Conservation (phyloP, 2,797 vertebrate species). For the Pangasius krempfi region DNA sequence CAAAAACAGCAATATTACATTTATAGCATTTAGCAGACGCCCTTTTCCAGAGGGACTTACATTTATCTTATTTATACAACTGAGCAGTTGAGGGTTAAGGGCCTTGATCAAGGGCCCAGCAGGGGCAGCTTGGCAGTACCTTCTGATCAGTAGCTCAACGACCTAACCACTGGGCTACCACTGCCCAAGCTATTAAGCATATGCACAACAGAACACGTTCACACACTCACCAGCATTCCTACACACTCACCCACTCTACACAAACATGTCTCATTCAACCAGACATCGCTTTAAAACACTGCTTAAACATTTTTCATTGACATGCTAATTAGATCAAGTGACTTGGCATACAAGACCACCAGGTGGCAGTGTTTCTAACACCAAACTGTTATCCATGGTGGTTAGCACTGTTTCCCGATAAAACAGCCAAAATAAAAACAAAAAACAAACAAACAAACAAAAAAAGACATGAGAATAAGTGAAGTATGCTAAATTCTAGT, state of each 20-base stretch:
- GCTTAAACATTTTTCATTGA: not conserved
- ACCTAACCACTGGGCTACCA: too few relatives aligned
- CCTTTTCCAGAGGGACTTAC: too few relatives aligned
- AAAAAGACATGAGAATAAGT: not conserved
- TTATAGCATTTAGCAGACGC: too few relatives aligned
- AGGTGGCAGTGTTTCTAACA: slow-evolving; percentile 62
- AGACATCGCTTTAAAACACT: not conserved
- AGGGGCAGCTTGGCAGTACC: too few relatives aligned
- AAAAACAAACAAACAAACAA: not conserved
- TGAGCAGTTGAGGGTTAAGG: too few relatives aligned
- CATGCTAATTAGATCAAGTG: not conserved
- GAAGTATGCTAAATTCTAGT: not conserved
- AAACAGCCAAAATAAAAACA: too few relatives aligned
- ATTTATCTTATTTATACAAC: too few relatives aligned
- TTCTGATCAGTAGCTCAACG: too few relatives aligned
- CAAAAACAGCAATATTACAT: not conserved
- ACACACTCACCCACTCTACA: not conserved
- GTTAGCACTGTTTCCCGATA: not conserved
- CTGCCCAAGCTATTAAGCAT: too few relatives aligned
- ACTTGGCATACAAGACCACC: slow-evolving; percentile 54
- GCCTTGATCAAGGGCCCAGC: too few relatives aligned
- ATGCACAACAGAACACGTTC: not conserved
- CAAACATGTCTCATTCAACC: not conserved
- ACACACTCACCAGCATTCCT: not conserved
- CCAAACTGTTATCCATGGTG: not conserved